A percentile compares a stretch with the other conserved stretches of the same genome.
Conservation (phyloP, 2,888 invertebrate genomes). For the Nomada lathburiana region DNA sequence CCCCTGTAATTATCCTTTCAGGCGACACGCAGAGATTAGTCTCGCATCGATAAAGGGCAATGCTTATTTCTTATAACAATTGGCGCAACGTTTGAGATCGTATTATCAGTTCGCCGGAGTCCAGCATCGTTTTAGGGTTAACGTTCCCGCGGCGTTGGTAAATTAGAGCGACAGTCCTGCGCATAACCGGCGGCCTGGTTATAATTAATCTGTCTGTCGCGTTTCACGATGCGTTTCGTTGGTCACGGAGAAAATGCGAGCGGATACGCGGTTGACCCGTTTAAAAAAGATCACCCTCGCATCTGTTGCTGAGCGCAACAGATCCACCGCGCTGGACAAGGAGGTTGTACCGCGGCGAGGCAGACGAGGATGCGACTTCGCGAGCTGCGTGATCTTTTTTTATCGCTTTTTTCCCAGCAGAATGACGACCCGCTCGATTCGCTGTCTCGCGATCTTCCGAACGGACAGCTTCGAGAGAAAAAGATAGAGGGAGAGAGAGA, state of each 20-base stretch:
- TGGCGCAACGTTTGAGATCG: no score
- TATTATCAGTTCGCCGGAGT: no score
- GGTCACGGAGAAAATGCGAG: conserved; percentile 24
- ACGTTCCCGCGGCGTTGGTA: no score
- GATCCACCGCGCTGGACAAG: conserved; percentile 25
- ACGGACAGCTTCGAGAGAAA: neutral
- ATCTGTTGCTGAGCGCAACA: conserved; percentile 62
- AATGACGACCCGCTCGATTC: conserved; percentile 21
- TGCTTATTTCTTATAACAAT: no score
- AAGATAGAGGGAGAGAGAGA: no score
- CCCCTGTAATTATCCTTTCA: no score
- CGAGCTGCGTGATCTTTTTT: conserved; percentile 8
- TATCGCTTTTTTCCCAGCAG: neutral
- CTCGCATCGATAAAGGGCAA: no score
- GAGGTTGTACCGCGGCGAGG: neutral
- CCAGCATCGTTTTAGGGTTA: no score
- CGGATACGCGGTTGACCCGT: conserved; percentile 59
- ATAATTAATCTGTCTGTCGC: conserved; percentile 31
- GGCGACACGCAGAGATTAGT: no score
- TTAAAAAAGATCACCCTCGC: conserved; percentile 71
- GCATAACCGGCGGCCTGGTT: conserved; percentile 2
- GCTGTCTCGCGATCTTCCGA: conserved; percentile 14
- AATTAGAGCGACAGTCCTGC: no score
- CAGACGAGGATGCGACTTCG: conserved; percentile 5
- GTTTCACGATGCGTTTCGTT: conserved; percentile 49